Base-by-base conservation (phyloP, 2,888 invertebrate genomes). In the Chrysodeixis includens region DNA sequence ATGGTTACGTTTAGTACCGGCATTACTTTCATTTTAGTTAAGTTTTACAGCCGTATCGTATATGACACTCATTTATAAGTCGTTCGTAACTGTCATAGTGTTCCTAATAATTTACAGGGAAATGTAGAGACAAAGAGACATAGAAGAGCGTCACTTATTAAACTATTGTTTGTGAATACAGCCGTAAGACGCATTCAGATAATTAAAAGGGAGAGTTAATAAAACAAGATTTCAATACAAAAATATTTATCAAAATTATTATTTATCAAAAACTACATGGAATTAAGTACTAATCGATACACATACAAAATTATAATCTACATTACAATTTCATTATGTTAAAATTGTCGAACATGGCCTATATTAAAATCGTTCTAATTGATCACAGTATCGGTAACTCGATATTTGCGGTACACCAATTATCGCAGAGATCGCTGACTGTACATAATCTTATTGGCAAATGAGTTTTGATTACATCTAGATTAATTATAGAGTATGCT, bases 381-480 rank as follows among this genome's bases (percentile, higher is more conserved):
- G 84, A 92, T 92, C 91, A 91, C 92, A 92, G 88, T 85, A 84
- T 83, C 85, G 92, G 92, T 91, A 91, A 91, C 91, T 86, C 65
- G 71, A 73, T 76, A 69, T 69, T 80, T 74, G 70, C 67, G 65
- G 59, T 74, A 65, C 59, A 75, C 70, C 74, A 76, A 70, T 70
- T 66, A 62, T 54, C 56, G 63, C 59, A 80, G 71, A 80, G 74
- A 77, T 82, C 80, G 71, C 68, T 82, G 76, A 74, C 78, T 79
- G 72, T 78, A 79, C 78, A 71, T 62, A 54, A 76, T 35, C 67
- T 73, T 77, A 81, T 59, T 68, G 70, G 72, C 82, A 63, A 80
- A 81, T 81, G 76, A 79, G 72, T 80, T 81, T 71, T 68, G 62
- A 68, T 68, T 79, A 81, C 56, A 68, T 32, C 74, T 82, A 81